These are phyloP conservation scores for Ericerus pela DNA, from an alignment of 1,140 invertebrate species.

Conservation along the genomic window DNA sequence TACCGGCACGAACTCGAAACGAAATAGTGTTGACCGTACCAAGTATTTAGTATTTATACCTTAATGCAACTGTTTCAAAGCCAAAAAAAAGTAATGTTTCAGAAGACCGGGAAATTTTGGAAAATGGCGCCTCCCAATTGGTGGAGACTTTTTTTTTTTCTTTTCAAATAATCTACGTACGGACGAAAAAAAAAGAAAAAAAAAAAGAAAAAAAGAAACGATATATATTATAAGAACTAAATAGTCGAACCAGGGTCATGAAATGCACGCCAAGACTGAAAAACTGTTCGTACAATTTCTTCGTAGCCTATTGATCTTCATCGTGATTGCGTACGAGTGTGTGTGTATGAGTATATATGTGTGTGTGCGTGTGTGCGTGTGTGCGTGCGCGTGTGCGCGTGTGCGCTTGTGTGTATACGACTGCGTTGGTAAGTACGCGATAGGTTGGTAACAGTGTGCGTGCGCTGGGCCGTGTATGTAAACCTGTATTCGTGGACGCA, in stretches of 20 bases:
- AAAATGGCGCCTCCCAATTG: constrained; percentile 5
- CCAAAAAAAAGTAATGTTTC: neutral
- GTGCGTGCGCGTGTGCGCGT: neutral
- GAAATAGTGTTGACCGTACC: neutral
- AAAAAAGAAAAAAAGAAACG: too few species aligned
- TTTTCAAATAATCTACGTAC: too few species aligned
- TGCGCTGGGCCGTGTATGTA: too few species aligned
- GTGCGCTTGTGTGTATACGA: neutral
- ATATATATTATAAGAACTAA: too few species aligned
- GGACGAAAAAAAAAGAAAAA: too few species aligned
- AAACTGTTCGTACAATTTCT: constrained; percentile 1
- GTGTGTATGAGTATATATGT: too few species aligned
- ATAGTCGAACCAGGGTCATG: neutral
- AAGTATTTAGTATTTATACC: constrained; percentile 2
- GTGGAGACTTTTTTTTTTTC: neutral
- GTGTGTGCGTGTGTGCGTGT: constrained; percentile 2
- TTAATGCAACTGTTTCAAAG: neutral
- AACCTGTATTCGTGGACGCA: too few species aligned
- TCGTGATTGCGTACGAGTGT: neutral
- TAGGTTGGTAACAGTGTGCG: too few species aligned
- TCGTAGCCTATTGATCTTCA: constrained; percentile 10
- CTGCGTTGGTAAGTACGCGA: neutral
- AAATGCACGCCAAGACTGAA: neutral
- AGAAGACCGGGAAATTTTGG: constrained; percentile 7
- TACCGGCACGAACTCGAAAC: constrained; percentile 7